Conservation (phyloP, 1,140 invertebrate genomes). For the Leptinotarsa texana region DNA sequence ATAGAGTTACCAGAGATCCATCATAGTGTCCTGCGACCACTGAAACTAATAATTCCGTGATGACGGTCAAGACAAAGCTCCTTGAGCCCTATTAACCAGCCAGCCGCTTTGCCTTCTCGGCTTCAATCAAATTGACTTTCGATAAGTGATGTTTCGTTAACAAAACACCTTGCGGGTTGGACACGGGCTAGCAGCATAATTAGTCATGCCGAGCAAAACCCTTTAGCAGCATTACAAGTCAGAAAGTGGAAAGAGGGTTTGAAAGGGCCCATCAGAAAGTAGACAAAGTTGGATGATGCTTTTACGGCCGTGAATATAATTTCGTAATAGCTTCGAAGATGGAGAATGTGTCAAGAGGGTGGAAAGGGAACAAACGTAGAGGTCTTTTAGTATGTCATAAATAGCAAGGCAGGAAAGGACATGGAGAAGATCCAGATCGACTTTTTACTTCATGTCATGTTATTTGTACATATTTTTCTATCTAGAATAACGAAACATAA, state of each 20-base stretch:
- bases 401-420: too few species aligned
- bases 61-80: neutral
- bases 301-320: neutral
- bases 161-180: neutral
- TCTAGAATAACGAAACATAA: too few species aligned
- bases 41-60: too few species aligned
- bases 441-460: too few species aligned
- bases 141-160: constrained; percentile 1
- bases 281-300: neutral
- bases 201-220: neutral
- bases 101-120: neutral
- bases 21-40: too few species aligned
- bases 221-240: neutral
- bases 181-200: neutral
- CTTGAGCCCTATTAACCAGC: neutral
- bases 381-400: too few species aligned
- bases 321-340: too few species aligned
- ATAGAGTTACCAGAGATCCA: too few species aligned
- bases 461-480: too few species aligned
- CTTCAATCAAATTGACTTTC: neutral
- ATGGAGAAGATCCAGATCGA: too few species aligned
- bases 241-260: neutral
- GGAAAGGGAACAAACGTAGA: too few species aligned
- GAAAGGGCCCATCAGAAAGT: neutral
- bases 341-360: too few species aligned